Evolutionary conservation across 1,140 invertebrate species (phyloP), one percentile per base, ranked within the genome.

Genomic region (Pogonus chalceus): DNA sequence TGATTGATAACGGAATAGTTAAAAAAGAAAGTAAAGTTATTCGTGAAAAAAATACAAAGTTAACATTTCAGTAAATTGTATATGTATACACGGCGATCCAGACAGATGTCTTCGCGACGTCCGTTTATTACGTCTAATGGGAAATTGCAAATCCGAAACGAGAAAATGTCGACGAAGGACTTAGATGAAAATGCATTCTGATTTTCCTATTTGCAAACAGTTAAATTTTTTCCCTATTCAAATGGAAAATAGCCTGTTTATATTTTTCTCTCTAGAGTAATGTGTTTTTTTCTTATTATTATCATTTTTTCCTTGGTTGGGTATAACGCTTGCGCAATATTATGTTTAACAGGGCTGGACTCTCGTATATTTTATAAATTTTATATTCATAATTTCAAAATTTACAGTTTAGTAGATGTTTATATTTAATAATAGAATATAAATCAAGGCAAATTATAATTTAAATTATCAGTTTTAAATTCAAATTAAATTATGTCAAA

Each of bases 211-310:
- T 43, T 43, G 9, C 18, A 43, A 4, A 43, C 37, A 16, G 37
- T 3, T 16, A 18, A 43, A 43, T 43, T 43, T 43, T 43, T 43
- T 43, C 18, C 37, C 37, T 16, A 43, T 43, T 43, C 9, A 43
- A 43, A 43, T 43, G 37, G 37, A 43, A 43, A 43, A 43, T 43
- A 43, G 37, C 18, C 37, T 18, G 37, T 43, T 43, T 43, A 43
- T 16, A 43, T 43, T 43, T 43, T 43, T 16, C 37, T 43, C 37
- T 43, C 3, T 43, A 9, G 9, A 4, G 18, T 31, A 4, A 7
- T 16, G 37, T 43, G 7, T 43, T 18, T 43, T 43, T 43, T 43
- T 43, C 37, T 12, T 3, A 9, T 12, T 43, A 3, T 43, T 9
- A 9, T 12, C 3, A 18, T 9, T 10, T 3, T n/a, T n/a, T n/a